Conservation (phyloP, 2,113 vertebrate genomes). For the Phainopepla nitens region DNA sequence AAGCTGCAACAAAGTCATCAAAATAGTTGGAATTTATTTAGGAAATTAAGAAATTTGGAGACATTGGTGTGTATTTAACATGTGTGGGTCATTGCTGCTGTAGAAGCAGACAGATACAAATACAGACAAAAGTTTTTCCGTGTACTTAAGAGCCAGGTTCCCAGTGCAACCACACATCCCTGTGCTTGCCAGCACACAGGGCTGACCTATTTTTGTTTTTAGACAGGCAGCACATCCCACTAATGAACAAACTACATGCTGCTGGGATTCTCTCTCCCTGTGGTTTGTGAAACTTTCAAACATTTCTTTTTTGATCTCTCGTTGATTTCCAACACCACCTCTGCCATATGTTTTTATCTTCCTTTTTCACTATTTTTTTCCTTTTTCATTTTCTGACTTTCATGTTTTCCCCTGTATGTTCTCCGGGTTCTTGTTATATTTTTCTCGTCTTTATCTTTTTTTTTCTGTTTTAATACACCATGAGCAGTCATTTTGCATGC, state of each 20-base stretch:
- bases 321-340: neutral
- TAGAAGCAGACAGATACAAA: too few species aligned
- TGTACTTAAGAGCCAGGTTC: neutral
- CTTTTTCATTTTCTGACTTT: neutral
- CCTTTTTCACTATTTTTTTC: neutral
- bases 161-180: neutral
- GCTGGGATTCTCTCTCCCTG: neutral
- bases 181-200: neutral
- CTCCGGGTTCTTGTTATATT: neutral
- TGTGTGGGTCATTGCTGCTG: neutral
- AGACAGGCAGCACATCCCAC: neutral
- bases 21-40: neutral
- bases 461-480: rapidly evolving
- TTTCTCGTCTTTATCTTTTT: rapidly evolving
- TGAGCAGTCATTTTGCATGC: neutral
- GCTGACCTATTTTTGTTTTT: rapidly evolving
- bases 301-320: neutral
- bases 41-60: neutral
- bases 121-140: neutral
- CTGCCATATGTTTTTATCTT: neutral
- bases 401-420: rapidly evolving
- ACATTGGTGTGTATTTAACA: rapidly evolving
- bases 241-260: neutral
- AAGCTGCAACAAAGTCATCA: neutral
- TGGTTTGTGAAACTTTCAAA: neutral